phyloP scores from a whole-genome alignment of 2,113 vertebrate genomes.

The Datnioides undecimradiatus region DNA sequence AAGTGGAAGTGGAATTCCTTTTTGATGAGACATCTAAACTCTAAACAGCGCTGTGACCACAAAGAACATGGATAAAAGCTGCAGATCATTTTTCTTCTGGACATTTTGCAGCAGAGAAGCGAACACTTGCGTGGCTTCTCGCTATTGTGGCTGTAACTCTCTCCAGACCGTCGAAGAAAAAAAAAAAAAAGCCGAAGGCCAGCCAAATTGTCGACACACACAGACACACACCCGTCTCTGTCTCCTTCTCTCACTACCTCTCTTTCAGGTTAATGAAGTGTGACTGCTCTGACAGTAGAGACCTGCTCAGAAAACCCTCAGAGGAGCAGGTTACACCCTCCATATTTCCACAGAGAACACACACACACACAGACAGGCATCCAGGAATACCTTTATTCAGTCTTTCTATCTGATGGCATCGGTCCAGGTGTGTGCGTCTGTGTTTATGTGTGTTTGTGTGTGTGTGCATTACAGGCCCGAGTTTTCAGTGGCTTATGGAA shows the following conservation, averaged over 20 bases:
- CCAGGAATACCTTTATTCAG: constrained; percentile 11
- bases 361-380: constrained; percentile 13
- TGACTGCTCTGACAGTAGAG: constrained; percentile 61
- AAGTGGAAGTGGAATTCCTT: constrained; percentile 76
- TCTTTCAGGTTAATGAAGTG: constrained; percentile 63
- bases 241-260: constrained; percentile 9
- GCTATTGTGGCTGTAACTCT: constrained; percentile 71
- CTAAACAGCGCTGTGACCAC: constrained; percentile 69
- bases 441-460: not conserved
- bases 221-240: not conserved
- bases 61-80: constrained; percentile 75
- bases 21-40: constrained; percentile 75
- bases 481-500: constrained; percentile 66
- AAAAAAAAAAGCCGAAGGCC: constrained; percentile 29
- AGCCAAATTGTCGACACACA: constrained; percentile 27
- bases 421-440: constrained; percentile 1
- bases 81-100: constrained; percentile 71
- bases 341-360: constrained; percentile 24
- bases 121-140: constrained; percentile 69
- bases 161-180: constrained; percentile 59
- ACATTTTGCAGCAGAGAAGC: constrained; percentile 58
- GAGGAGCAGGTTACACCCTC: constrained; percentile 38
- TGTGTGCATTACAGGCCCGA: not conserved
- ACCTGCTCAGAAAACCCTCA: constrained; percentile 46
- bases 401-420: constrained; percentile 31